Evolutionary conservation across 2,113 vertebrate species (phyloP), one percentile per base, ranked within the genome.

Genomic region (Rhea americana): DNA sequence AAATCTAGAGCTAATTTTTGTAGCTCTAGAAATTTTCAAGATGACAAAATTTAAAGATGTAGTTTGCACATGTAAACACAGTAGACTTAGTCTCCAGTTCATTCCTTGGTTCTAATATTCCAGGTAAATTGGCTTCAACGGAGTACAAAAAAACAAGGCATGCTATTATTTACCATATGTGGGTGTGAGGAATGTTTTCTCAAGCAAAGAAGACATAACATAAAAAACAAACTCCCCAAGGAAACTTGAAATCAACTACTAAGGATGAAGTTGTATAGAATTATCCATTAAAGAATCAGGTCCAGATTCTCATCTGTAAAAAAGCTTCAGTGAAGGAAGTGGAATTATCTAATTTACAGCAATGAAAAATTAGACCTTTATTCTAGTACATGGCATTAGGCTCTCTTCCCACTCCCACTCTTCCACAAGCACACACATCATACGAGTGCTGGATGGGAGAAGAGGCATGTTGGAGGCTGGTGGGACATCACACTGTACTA

Each of bases 1-100:
- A 91, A 68, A 92, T 87, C n/a, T 63, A 55, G 7, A 89, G 63
- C 9, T 80, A 32, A 55, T 37, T 92, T 63, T 77, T 88, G 93
- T 3, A 56, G 45, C 2, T 30, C 63, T 55, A 51, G 9, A 80
- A 19, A 37, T 74, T 51, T 71, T 73, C 92, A 91, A 83, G 55
- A 21, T 91, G 47, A 62, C 41, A 28, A 37, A 70, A 93, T 63
- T 85, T 86, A 61, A 94, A 87, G 45, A 45, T 73, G n/a, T 10
- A 3, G 32, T 65, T 72, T 93, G 45, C 85, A 89, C 28, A 20
- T 50, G 43, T 85, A 90, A 79, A 37, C 43, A 79, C 39, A 19
- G 30, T 32, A 91, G 41, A n/a, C n/a, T 51, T 37, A 75, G 78
- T 32, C 63, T 84, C 25, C 48, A 43, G 55, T 24, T 63, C 78